These are phyloP conservation scores for Saguinus midas DNA, from an alignment of 2,113 vertebrate species.

Conservation along the genomic window DNA sequence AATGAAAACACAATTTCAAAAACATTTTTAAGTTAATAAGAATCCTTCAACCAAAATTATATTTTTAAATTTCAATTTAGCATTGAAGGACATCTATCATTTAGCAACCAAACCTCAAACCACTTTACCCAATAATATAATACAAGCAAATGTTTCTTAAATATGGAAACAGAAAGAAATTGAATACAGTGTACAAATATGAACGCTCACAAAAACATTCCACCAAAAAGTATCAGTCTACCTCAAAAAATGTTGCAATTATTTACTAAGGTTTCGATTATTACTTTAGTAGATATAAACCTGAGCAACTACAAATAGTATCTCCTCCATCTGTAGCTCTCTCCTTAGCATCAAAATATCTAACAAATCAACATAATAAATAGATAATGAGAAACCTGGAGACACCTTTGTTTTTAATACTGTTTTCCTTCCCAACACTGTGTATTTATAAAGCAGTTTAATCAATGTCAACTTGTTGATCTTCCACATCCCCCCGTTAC, in stretches of 20 bases:
- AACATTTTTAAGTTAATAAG: background rate
- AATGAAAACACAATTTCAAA: slow-evolving; percentile 33
- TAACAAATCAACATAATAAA: slow-evolving; percentile 64
- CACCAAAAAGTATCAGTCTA: slow-evolving; percentile 39
- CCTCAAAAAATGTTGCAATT: slow-evolving; percentile 49
- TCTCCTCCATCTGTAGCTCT: slow-evolving; percentile 18
- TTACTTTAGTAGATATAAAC: slow-evolving; percentile 56
- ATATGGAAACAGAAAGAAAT: background rate
- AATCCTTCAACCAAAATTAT: slow-evolving; percentile 31
- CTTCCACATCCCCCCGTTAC: slow-evolving; percentile 32
- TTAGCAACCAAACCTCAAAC: slow-evolving; percentile 79
- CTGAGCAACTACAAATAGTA: slow-evolving; percentile 38
- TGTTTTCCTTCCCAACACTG: background rate
- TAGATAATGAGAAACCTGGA: background rate
- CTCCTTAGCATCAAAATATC: slow-evolving; percentile 44
- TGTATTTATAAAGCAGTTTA: slow-evolving; percentile 26
- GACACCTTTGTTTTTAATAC: slow-evolving; percentile 34
- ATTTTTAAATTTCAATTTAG: slow-evolving; percentile 49
- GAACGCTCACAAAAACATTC: slow-evolving; percentile 59
- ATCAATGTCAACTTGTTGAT: background rate
- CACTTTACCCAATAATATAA: slow-evolving; percentile 62
- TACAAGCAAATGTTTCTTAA: slow-evolving; percentile 58
- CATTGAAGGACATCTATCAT: background rate
- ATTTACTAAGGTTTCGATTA: slow-evolving; percentile 51
- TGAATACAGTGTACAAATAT: slow-evolving; percentile 29